phyloP scores from a whole-genome alignment of 2,888 invertebrate species.

The Acleris sparsana region DNA sequence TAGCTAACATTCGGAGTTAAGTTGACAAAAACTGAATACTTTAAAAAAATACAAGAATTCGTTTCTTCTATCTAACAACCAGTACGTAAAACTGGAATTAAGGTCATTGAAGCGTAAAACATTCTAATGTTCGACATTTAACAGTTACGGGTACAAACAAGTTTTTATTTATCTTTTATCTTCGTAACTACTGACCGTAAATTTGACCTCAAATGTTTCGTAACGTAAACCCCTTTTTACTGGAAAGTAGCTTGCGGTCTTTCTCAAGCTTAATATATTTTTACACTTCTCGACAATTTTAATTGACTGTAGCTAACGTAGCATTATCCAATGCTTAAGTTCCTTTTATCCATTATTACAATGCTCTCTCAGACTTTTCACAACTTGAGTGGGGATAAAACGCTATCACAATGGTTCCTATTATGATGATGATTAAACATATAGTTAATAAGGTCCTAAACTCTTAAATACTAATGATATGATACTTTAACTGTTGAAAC shows the following conservation, averaged over 20 bases:
- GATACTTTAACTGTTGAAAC: too few relatives aligned
- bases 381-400: background rate
- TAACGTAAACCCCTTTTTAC: conserved; percentile 26
- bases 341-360: background rate
- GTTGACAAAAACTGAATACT: too few relatives aligned
- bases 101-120: background rate
- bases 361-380: background rate
- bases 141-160: conserved; percentile 19
- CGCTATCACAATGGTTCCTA: background rate
- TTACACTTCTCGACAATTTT: conserved; percentile 7
- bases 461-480: too few relatives aligned
- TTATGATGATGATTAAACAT: too few relatives aligned
- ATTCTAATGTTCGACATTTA: conserved; percentile 17
- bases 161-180: conserved; percentile 21
- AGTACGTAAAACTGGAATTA: too few relatives aligned
- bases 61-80: too few relatives aligned
- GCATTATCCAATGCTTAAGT: conserved; percentile 5
- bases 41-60: too few relatives aligned
- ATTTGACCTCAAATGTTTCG: conserved; percentile 30
- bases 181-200: conserved; percentile 27
- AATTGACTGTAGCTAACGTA: conserved; percentile 22
- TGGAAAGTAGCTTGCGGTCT: conserved; percentile 3
- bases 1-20: too few relatives aligned
- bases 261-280: conserved; percentile 16
- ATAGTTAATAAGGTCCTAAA: too few relatives aligned